A percentile compares a stretch with the other conserved stretches of the same genome.
phyloP scores from a whole-genome alignment of 2,797 vertebrate species.

The Phrynocephalus forsythii region DNA sequence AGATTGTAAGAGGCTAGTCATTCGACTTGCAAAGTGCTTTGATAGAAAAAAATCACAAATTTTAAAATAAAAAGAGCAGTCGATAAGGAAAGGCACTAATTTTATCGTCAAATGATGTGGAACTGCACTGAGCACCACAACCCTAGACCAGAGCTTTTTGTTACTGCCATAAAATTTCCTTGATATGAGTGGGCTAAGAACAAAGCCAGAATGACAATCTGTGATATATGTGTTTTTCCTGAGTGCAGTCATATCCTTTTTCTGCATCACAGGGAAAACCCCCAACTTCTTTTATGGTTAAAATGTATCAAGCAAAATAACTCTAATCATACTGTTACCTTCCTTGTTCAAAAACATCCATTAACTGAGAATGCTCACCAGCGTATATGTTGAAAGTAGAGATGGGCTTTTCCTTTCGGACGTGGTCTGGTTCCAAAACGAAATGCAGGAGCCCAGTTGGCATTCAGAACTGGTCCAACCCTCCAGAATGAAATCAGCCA shows the following conservation, averaged over 20 bases:
- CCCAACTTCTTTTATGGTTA: constrained; percentile 17
- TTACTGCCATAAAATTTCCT: background rate
- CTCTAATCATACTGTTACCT: constrained; percentile 25
- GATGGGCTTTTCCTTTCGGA: too few relatives aligned
- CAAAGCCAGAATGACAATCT: constrained; percentile 22
- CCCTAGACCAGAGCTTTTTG: constrained; percentile 25
- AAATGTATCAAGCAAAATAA: constrained; percentile 20
- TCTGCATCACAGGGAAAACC: background rate
- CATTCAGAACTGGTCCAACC: too few relatives aligned
- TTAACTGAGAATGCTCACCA: background rate
- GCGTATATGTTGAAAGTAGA: constrained; percentile 3
- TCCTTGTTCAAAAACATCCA: constrained; percentile 6
- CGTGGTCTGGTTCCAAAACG: too few relatives aligned
- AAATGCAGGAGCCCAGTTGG: too few relatives aligned
- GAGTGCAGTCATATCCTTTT: constrained; percentile 6
- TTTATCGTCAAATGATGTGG: constrained; percentile 34
- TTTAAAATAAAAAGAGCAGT: constrained; percentile 23
- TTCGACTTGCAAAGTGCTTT: constrained; percentile 33
- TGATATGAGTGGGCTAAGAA: constrained; percentile 4
- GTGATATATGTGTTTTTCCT: constrained; percentile 1
- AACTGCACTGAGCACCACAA: constrained; percentile 13
- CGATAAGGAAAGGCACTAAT: constrained; percentile 9
- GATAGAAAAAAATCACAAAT: constrained; percentile 18
- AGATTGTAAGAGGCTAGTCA: constrained; percentile 7
- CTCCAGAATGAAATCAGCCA: too few relatives aligned